Evolutionary conservation across 2,113 vertebrate species (phyloP), one percentile per base, ranked within the genome.

Genomic region (Pontoporia blainvillei): DNA sequence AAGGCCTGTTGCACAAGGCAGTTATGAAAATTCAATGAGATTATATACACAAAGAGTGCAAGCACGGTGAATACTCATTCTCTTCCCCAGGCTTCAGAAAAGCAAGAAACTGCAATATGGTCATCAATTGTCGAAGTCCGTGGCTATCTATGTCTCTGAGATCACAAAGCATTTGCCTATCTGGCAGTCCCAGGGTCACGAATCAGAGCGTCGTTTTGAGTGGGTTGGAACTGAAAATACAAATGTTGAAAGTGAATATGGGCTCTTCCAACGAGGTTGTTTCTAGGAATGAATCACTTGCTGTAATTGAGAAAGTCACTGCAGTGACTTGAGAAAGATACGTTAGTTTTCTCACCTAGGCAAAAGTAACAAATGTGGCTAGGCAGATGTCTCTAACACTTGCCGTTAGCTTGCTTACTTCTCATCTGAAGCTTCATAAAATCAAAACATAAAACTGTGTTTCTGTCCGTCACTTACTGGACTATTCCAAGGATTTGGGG

Each of bases 391-490:
- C 34, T 59, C 11, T 13, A 96, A 84, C 17, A 79, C 25, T 71
- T 59, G 39, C 3, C 18, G 44, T 87, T 90, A 36, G 52, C 71
- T 95, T 90, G 83, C 25, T 84, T 76, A 21, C 67, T 78, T 95
- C n/a, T 95, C 39, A 41, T 76, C 17, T 64, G 79, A 90, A 95
- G 15, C 31, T 44, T 81, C 67, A 72, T 75, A 91, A 93, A 94
- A 92, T 78, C 15, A 41, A 86, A 92, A 46, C 76, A 78, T 92
- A 88, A 88, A 92, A 89, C 59, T 31, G 31, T 41, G 49, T 78
- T 75, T 82, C 78, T 96, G 29, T 10, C 57, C 34, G 29, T 86
- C 36, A 66, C 20, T 62, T 62, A 64, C 6, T 29, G 23, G 46
- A 27, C 23, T 14, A 8, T 29, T 91, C 90, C 49, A 59, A 34